Evolutionary conservation across 2,113 vertebrate species (phyloP), one percentile per base, ranked within the genome.

Genomic region (Elachura formosa): DNA sequence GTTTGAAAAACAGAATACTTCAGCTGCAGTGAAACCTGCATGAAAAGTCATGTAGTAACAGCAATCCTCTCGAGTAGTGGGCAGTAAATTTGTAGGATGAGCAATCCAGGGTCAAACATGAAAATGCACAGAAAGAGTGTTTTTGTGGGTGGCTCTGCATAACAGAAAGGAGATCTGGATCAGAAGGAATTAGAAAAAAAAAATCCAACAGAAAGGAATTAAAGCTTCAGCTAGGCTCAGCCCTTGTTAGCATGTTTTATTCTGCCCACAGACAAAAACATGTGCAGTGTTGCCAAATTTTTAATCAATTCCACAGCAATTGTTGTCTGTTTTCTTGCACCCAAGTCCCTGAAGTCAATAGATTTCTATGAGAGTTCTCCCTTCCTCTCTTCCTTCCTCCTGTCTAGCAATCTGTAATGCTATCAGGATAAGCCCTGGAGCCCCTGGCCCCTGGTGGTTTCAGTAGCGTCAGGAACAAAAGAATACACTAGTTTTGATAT

Each of bases 1-100:
- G 94, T 96, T 96, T 96, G 95, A 95, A 96, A 96, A 96, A 96
- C 93, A 95, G 87, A 51, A 59, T 77, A 83, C 28, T 91, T 86
- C 0, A 4, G 56, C 78, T 93, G 64, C 82, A 77, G 78, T 71
- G 79, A 93, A 96, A 95, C 75, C 85, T 93, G 82, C 87, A 31
- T 24, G 48, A 89, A 75, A n/a, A 93, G 28, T 64, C 72, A 45
- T 2, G 3, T 64, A 76, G 12, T 67, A 93, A 63, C 11, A 84
- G 82, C 21, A 55, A 55, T 83, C 51, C 61, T 52, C 59, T 87
- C 41, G 54, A 48, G 41, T 14, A 73, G 43, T 1, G 1, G 90
- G 43, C 79, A 95, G 75, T 46, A 68, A 85, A 91, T 90, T 69
- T 54, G 71, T 52, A 81, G 48, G 28, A 59, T 29, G 41, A 94